These are phyloP conservation scores for Orchestes rusci DNA, from an alignment of 2,888 invertebrate species.

Conservation along the genomic window DNA sequence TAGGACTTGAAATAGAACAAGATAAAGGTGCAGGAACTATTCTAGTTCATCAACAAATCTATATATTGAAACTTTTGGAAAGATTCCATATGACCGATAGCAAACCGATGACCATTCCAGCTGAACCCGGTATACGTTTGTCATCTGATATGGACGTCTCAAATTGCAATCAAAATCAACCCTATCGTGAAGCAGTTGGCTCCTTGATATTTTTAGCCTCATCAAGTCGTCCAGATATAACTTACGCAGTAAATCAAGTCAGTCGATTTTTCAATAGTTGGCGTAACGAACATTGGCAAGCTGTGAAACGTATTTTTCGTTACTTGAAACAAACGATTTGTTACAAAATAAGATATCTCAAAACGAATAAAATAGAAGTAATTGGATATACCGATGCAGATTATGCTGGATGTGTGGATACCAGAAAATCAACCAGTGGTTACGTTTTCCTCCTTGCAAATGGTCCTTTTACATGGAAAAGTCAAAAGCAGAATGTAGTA, in stretches of 20 bases:
- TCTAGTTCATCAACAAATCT: too few relatives aligned
- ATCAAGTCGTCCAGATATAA: constrained; percentile 29
- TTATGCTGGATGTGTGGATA: constrained; percentile 9
- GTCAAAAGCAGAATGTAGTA: constrained; percentile 9
- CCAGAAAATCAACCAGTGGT: constrained; percentile 11
- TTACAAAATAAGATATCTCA: constrained; percentile 5
- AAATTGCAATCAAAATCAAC: too few relatives aligned
- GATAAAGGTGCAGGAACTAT: too few relatives aligned
- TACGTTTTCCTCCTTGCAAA: constrained; percentile 6
- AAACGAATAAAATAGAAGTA: background rate
- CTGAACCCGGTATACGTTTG: too few relatives aligned
- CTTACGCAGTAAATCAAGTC: constrained; percentile 23
- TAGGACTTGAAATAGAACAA: too few relatives aligned
- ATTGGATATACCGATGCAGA: constrained; percentile 13
- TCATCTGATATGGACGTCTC: too few relatives aligned
- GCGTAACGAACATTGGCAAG: constrained; percentile 9
- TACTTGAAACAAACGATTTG: constrained; percentile 9
- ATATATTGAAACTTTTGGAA: constrained; percentile 1
- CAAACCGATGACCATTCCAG: constrained; percentile 6
- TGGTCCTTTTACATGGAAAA: too few relatives aligned
- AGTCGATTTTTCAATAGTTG: constrained; percentile 19
- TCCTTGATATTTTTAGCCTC: constrained; percentile 26
- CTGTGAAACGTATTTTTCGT: constrained; percentile 12
- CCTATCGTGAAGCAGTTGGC: constrained; percentile 29
- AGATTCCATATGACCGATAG: constrained; percentile 8